Base-by-base conservation (phyloP, 2,797 vertebrate species). In the Merluccius polli region DNA sequence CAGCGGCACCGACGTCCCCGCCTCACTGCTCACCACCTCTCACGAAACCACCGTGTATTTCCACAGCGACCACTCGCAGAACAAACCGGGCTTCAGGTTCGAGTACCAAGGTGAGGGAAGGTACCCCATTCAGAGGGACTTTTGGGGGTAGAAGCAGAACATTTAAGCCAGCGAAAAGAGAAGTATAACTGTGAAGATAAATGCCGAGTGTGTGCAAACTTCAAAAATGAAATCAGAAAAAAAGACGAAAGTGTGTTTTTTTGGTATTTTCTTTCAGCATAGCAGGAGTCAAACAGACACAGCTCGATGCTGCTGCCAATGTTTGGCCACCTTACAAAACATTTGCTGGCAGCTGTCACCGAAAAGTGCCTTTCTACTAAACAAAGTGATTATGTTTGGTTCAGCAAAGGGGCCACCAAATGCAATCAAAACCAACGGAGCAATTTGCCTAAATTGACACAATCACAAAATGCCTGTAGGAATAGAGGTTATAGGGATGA, bases 1-100 rank as follows among this genome's bases (percentile, higher is more conserved):
- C 89, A 98, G 97, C 0, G 97, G 97, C 11, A 89, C 94, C 0
- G 96, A 98, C 1, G 76, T 96, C 4, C 95, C 96, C 0, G 86
- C 96, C 21, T 93, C 96, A 16, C 94, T 98, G 16, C 95, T 99
- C n/a, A 97, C 97, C 24, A 98, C 98, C 0, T 98, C 97, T 0
- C 98, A 99, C 0, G 96, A 98, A 77, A 99, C 98, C 75, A 95
- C 96, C 0, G 78, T 99, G 1, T 98, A 99, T 85, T 99, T 98
- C 89, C 98, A 99, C 76, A 99, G 97, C 0, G 98, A 99, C 91
- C 97, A 99, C 88, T 99, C 97, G 0, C 96, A 99, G 91, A 99
- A 99, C 91, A 97, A 96, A 69, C 97, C 96, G 0, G 98, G 98
- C 41, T 99, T 99, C 92, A 94, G 96, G 88, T 94, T 99, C 75